Conservation (phyloP, 2,797 vertebrate species). For the Gymnopithys bicolor region DNA sequence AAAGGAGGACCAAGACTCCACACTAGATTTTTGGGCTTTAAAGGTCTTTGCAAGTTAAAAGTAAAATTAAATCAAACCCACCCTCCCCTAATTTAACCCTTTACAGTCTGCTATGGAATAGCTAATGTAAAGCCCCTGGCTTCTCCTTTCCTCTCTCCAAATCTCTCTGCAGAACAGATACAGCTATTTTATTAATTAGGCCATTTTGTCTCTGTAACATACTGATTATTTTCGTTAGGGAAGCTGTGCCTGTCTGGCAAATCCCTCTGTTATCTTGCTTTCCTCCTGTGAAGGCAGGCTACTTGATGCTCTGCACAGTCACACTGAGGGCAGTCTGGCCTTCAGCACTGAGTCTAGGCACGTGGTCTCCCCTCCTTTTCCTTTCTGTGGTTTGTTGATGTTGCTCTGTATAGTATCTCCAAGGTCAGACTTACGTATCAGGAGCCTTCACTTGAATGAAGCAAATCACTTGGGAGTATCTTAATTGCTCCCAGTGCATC, state of each 20-base stretch:
- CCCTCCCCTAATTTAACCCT: background rate
- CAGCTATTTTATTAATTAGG: background rate
- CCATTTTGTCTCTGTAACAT: background rate
- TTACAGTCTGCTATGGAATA: background rate
- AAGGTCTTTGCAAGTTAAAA: background rate
- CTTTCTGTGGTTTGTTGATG: background rate
- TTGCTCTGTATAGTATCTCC: background rate
- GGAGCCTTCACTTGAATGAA: background rate
- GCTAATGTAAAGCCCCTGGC: background rate
- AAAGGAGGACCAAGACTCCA: background rate
- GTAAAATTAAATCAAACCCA: background rate
- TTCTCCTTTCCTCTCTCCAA: background rate
- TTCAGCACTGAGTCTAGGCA: background rate
- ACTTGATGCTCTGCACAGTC: background rate
- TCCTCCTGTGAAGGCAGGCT: background rate
- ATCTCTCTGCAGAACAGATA: background rate
- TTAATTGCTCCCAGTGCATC: background rate
- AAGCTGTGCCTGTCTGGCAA: background rate
- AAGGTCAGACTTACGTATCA: background rate
- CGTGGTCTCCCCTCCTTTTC: background rate
- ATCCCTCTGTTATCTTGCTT: background rate
- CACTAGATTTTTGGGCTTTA: background rate
- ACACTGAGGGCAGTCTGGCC: background rate
- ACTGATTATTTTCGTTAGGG: background rate
- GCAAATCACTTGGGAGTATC: rapidly evolving